Conservation (phyloP, 2,797 vertebrate species). For the Hippoglossus hippoglossus region DNA sequence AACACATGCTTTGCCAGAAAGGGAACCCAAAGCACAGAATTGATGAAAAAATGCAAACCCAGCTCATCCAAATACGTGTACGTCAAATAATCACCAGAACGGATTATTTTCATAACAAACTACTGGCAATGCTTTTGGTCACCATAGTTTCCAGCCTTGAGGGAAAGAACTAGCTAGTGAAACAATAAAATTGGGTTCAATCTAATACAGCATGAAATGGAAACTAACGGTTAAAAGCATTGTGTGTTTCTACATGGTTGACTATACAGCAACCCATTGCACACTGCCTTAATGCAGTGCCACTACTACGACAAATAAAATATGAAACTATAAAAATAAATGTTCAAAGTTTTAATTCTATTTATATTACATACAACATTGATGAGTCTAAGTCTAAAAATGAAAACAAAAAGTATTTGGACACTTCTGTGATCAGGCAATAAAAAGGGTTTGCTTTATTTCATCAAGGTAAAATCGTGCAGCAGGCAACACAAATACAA, state of each 20-base stretch:
- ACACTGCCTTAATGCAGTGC: constrained; percentile 19
- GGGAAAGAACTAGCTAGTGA: constrained; percentile 2
- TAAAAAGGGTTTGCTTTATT: constrained; percentile 72
- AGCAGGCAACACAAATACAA: constrained; percentile 42
- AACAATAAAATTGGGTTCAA: constrained; percentile 11
- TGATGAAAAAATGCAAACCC: constrained; percentile 77
- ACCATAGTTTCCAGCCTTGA: constrained; percentile 58
- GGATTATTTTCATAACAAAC: constrained; percentile 66
- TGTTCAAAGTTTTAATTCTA: neutral
- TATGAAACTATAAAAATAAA: neutral
- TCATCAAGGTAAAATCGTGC: constrained; percentile 62
- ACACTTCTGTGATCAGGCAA: constrained; percentile 48
- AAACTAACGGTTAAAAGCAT: constrained; percentile 74
- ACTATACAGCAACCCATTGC: constrained; percentile 10
- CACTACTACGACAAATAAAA: constrained; percentile 7
- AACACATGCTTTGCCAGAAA: constrained; percentile 38
- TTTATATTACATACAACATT: constrained; percentile 11
- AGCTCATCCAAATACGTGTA: constrained; percentile 76
- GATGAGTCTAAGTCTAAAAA: constrained; percentile 7
- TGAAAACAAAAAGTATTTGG: constrained; percentile 63
- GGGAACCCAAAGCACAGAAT: constrained; percentile 12
- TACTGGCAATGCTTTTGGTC: constrained; percentile 73
- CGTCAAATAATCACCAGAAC: constrained; percentile 65
- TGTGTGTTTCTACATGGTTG: constrained; percentile 35
- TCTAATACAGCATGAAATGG: constrained; percentile 31